Evolutionary conservation across 2,113 vertebrate genomes (phyloP), one percentile per base, ranked within the genome.

Genomic region (Riparia riparia): DNA sequence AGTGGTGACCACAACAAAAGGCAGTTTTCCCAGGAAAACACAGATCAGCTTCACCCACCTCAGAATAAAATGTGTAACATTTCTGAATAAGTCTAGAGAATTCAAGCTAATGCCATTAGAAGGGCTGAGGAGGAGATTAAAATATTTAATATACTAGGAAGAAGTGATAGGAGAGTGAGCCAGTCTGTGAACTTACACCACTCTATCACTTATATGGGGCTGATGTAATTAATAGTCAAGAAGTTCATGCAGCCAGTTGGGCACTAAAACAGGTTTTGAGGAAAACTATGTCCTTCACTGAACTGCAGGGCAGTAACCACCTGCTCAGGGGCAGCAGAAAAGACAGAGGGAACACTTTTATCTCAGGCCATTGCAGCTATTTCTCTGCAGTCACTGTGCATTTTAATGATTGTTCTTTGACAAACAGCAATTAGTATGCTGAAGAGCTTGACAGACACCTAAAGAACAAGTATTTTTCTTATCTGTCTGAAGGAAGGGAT

Each of bases 361-460:
- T 77, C 29, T 92, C 37, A 39, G 79, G 68, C 64, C 85, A 58
- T 53, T 76, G 29, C 41, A 72, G 41, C 21, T 45, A 41, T 44
- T 82, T 66, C 54, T 69, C 66, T 45, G 39, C 82, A 45, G n/a
- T 69, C 90, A 82, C 71, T 84, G 53, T 51, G 66, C 66, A 61
- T 95, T 69, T 90, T 93, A 94, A 93, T 88, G 37, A 37, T 25
- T 61, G 24, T 14, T 85, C 95, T 88, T 88, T 86, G 71, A 80
- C 92, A 90, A 95, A 92, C 22, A 69, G 37, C 37, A 88, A 94
- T 90, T 86, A 96, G 41, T 34, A 88, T 88, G 71, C 85, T 90
- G 82, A 83, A 86, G 54, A 80, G 31, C 21, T 53, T 94, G 70
- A 91, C 82, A 87, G 69, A 57, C 18, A 60, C n/a, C 66, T 72